Evolutionary conservation across 2,888 invertebrate species (phyloP).

Genomic region (Melanostoma scalare): DNA sequence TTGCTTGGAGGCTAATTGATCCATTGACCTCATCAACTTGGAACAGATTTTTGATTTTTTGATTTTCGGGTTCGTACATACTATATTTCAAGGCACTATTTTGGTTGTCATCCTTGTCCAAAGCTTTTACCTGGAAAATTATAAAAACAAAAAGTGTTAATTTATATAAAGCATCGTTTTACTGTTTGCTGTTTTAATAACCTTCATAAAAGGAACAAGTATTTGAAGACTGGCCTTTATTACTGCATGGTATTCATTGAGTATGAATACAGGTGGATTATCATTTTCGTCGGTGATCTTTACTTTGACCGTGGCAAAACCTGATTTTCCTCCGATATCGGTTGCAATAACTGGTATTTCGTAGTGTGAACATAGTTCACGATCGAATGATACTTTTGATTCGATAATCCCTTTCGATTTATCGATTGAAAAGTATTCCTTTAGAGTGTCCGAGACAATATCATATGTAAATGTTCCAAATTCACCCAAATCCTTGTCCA

Average conservation of each 20-base stretch:
- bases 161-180: too few relatives aligned
- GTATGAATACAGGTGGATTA: constrained; percentile 89
- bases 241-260: constrained; percentile 90
- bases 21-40: constrained; percentile 89
- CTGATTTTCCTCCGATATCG: constrained; percentile 91
- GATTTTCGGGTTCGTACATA: constrained; percentile 87
- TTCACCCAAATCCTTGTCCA: constrained; percentile 91
- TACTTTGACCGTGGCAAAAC: constrained; percentile 89
- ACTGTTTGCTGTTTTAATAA: constrained; percentile 76
- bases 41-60: constrained; percentile 87
- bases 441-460: constrained; percentile 89
- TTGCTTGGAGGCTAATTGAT: constrained; percentile 86
- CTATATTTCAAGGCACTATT: constrained; percentile 89
- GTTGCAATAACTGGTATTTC: constrained; percentile 91
- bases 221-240: constrained; percentile 85
- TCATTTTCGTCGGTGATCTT: constrained; percentile 93
- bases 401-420: constrained; percentile 87
- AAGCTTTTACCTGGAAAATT: constrained; percentile 84
- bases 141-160: not conserved
- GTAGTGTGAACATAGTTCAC: constrained; percentile 87
- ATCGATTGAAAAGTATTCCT: constrained; percentile 89
- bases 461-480: constrained; percentile 89
- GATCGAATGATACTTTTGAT: constrained; percentile 87
- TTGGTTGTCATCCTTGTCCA: constrained; percentile 90
- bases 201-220: constrained; percentile 85